Conservation (phyloP, 2,113 vertebrate genomes). For the Phrynosoma blainvillii region DNA sequence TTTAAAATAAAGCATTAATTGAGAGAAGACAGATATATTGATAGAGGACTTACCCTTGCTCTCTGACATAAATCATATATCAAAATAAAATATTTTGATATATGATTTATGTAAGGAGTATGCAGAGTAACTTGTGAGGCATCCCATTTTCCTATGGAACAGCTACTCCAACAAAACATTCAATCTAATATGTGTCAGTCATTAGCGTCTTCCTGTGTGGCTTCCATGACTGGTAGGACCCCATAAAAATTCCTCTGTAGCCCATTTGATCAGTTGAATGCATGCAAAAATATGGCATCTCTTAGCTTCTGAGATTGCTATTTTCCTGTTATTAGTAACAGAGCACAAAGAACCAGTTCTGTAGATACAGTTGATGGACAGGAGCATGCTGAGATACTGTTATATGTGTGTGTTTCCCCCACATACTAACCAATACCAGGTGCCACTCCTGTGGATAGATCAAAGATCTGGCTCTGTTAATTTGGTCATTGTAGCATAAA, state of each 20-base stretch:
- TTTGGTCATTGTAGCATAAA: neutral
- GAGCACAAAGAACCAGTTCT: neutral
- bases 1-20: neutral
- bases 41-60: neutral
- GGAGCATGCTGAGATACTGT: neutral
- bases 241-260: too few species aligned
- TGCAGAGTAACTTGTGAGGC: neutral
- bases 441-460: too few species aligned
- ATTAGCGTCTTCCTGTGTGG: too few species aligned
- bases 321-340: neutral
- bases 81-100: too few species aligned
- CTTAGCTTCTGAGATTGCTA: neutral
- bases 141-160: neutral
- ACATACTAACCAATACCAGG: too few species aligned
- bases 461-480: neutral
- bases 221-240: too few species aligned
- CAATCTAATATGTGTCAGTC: too few species aligned
- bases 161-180: neutral
- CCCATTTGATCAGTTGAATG: too few species aligned
- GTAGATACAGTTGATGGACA: neutral
- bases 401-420: neutral
- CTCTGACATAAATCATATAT: too few species aligned
- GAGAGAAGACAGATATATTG: neutral
- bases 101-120: too few species aligned
- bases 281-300: too few species aligned